phyloP scores from a whole-genome alignment of 2,113 vertebrate species.

The Rhinopomastus cyanomelas region DNA sequence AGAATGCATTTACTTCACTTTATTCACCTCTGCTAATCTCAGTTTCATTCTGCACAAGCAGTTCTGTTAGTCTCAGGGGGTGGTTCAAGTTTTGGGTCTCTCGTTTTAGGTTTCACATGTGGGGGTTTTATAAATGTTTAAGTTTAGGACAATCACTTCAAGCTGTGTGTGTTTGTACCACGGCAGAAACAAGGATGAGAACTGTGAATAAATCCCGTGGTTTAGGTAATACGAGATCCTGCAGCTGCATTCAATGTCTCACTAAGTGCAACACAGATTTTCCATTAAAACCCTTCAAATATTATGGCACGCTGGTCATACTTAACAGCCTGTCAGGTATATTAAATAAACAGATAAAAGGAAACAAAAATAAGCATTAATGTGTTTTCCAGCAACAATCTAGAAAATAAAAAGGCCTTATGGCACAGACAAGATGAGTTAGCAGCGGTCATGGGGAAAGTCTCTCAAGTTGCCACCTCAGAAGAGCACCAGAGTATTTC shows the following conservation, averaged over 20 bases:
- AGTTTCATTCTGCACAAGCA: neutral
- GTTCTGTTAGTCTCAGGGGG: neutral
- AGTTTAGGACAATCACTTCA: neutral
- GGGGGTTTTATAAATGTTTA: neutral
- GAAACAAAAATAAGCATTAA: neutral
- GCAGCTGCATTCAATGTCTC: neutral
- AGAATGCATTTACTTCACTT: neutral
- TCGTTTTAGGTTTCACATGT: neutral
- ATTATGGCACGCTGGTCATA: fast-evolving
- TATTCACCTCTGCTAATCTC: neutral
- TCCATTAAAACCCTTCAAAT: fast-evolving
- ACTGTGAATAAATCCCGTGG: neutral
- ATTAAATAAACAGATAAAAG: fast-evolving
- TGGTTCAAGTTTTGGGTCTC: neutral
- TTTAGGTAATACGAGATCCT: fast-evolving
- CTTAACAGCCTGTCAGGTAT: neutral
- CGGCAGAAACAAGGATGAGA: fast-evolving
- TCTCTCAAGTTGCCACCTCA: fast-evolving
- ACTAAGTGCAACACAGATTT: fast-evolving
- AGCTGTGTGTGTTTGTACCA: neutral
- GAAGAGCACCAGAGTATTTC: fast-evolving
- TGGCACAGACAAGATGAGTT: neutral
- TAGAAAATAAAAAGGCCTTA: neutral
- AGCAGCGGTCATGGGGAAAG: fast-evolving
- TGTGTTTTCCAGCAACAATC: neutral